Percentiles rank a stretch among this genome's conserved stretches.
These are phyloP conservation scores for Hypomecis punctinalis DNA, from an alignment of 2,888 invertebrate species.

Conservation along the genomic window DNA sequence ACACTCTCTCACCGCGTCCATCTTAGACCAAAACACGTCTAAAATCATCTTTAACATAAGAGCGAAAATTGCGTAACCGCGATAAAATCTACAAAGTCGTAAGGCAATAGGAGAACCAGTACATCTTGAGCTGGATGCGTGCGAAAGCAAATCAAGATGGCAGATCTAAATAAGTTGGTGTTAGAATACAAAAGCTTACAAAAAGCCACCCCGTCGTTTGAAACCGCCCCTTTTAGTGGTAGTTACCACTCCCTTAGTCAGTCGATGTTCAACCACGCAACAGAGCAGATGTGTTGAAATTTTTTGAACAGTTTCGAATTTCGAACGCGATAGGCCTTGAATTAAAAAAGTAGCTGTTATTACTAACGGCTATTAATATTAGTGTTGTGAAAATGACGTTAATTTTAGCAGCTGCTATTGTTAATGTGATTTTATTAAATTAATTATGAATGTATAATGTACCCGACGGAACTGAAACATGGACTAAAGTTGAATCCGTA, in stretches of 20 bases:
- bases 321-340: conserved; percentile 17
- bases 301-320: conserved; percentile 13
- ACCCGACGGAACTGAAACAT: conserved; percentile 77
- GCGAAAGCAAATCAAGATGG: conserved; percentile 36
- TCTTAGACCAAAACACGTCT: conserved; percentile 32
- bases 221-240: conserved; percentile 68
- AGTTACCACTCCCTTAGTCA: conserved; percentile 74
- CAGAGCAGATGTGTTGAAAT: conserved; percentile 45
- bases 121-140: conserved; percentile 45
- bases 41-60: conserved; percentile 46
- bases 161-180: conserved; percentile 58
- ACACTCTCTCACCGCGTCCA: conserved; percentile 43
- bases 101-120: conserved; percentile 56
- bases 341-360: not conserved
- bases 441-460: conserved; percentile 69
- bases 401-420: conserved; percentile 9
- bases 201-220: conserved; percentile 71
- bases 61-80: conserved; percentile 18
- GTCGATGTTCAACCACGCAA: conserved; percentile 58
- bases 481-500: conserved; percentile 76
- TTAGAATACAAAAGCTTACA: conserved; percentile 68
- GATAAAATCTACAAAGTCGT: conserved; percentile 52
- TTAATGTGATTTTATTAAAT: conserved; percentile 11
- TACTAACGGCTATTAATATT: not conserved
- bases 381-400: conserved; percentile 33